Percentiles rank a stretch among this genome's conserved stretches.
phyloP scores from a whole-genome alignment of 2,113 vertebrate genomes.

The Oryzias melastigma region DNA sequence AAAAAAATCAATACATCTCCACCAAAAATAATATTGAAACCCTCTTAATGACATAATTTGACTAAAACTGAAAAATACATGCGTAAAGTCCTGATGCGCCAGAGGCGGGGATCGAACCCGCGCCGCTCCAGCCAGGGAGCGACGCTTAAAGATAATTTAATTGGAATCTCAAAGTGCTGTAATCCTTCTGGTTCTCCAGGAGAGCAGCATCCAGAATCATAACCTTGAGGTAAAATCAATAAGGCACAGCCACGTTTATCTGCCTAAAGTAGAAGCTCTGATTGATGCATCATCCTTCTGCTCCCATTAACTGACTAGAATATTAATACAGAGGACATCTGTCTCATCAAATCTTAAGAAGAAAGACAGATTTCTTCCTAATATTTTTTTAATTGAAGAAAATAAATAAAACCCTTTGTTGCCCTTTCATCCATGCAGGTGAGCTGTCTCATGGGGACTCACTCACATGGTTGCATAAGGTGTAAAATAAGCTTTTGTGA shows the following conservation, averaged over 20 bases:
- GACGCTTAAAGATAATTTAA: not conserved
- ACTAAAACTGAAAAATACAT: too few relatives aligned
- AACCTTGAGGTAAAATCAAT: slow-evolving; percentile 61
- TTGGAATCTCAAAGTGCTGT: not conserved
- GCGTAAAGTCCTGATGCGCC: not conserved
- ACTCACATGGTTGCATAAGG: slow-evolving; percentile 33
- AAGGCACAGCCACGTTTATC: not conserved
- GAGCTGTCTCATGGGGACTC: slow-evolving; percentile 1
- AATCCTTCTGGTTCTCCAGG: slow-evolving; percentile 32
- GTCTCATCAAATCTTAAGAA: not conserved
- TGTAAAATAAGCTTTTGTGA: slow-evolving; percentile 38
- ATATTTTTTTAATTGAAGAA: too few relatives aligned
- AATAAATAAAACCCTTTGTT: too few relatives aligned
- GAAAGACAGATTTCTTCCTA: too few relatives aligned
- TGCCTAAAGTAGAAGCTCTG: slow-evolving; percentile 1
- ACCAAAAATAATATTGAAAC: too few relatives aligned
- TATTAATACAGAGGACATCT: not conserved
- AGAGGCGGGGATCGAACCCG: not conserved
- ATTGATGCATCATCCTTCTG: not conserved
- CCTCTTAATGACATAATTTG: too few relatives aligned
- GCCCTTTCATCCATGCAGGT: slow-evolving; percentile 1
- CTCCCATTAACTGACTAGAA: slow-evolving; percentile 5
- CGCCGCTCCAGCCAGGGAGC: not conserved
- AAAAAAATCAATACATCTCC: not conserved
- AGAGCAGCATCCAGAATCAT: slow-evolving; percentile 36